Evolutionary conservation across 2,113 vertebrate genomes (phyloP).

Genomic region (Sapajus apella): DNA sequence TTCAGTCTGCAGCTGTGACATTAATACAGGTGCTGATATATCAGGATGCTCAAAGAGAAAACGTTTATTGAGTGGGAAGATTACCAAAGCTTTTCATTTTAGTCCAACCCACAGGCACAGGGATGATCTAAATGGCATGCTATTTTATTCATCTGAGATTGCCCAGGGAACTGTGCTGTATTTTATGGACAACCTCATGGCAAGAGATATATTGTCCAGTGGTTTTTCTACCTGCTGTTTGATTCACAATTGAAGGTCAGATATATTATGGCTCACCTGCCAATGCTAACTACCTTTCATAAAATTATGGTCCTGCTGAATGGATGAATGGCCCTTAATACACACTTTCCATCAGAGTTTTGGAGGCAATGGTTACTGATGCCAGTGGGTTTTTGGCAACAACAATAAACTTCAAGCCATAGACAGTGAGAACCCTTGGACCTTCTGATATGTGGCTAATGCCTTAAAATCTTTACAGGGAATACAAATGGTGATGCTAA

Average conservation of each 20-base stretch:
- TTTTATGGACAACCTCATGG: constrained; percentile 57
- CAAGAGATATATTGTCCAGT: constrained; percentile 66
- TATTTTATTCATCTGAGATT: constrained; percentile 57
- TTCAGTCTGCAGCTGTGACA: background rate
- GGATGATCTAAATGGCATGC: constrained; percentile 25
- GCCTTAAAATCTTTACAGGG: constrained; percentile 35
- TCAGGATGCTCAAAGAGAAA: constrained; percentile 45
- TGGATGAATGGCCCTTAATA: constrained; percentile 36
- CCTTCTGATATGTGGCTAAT: constrained; percentile 1
- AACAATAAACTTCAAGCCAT: constrained; percentile 51
- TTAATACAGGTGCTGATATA: constrained; percentile 15
- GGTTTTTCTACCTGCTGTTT: constrained; percentile 68
- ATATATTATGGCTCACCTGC: constrained; percentile 69
- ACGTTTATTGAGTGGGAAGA: constrained; percentile 32
- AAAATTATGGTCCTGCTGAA: constrained; percentile 65
- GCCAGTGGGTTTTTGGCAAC: constrained; percentile 45
- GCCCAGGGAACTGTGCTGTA: background rate
- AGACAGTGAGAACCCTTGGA: constrained; percentile 50
- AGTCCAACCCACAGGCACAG: constrained; percentile 3
- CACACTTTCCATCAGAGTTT: constrained; percentile 55
- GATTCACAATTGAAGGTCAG: constrained; percentile 72
- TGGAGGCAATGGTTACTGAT: constrained; percentile 57
- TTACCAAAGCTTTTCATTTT: constrained; percentile 65
- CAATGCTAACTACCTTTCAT: constrained; percentile 67
- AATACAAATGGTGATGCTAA: constrained; percentile 54